These are phyloP conservation scores for Novumbra hubbsi DNA, from an alignment of 2,797 vertebrate species.

Conservation along the genomic window DNA sequence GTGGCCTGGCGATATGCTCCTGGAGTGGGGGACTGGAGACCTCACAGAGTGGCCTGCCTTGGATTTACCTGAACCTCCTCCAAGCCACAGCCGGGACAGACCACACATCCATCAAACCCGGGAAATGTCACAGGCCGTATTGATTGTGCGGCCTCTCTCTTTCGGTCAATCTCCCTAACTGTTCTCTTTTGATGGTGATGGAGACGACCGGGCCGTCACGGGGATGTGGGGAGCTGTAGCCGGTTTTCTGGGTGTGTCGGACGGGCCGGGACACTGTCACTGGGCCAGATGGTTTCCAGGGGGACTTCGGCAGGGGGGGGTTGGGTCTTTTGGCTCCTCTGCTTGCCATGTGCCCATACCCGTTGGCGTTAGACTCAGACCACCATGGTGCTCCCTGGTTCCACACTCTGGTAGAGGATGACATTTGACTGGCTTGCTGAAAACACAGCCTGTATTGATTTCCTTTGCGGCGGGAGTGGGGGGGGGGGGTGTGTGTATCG, in stretches of 20 bases:
- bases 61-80: constrained; percentile 55
- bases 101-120: constrained; percentile 36
- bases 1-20: constrained; percentile 50
- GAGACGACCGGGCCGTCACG: constrained; percentile 19
- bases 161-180: background rate
- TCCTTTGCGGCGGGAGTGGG: constrained; percentile 4
- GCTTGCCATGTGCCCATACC: constrained; percentile 18
- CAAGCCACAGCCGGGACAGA: constrained; percentile 24
- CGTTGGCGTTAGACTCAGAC: constrained; percentile 2
- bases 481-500: background rate
- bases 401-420: constrained; percentile 29
- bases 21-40: constrained; percentile 41
- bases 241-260: background rate
- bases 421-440: constrained; percentile 24
- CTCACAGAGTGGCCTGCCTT: constrained; percentile 40
- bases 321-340: constrained; percentile 28
- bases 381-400: constrained; percentile 14
- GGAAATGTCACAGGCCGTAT: constrained; percentile 47
- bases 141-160: constrained; percentile 26
- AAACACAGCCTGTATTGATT: constrained; percentile 42
- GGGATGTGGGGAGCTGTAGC: background rate
- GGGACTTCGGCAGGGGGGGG: constrained; percentile 16
- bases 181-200: background rate
- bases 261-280: constrained; percentile 1
- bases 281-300: constrained; percentile 16